These are phyloP conservation scores for Cheilosia impressa DNA, from an alignment of 2,888 invertebrate genomes.

Conservation along the genomic window DNA sequence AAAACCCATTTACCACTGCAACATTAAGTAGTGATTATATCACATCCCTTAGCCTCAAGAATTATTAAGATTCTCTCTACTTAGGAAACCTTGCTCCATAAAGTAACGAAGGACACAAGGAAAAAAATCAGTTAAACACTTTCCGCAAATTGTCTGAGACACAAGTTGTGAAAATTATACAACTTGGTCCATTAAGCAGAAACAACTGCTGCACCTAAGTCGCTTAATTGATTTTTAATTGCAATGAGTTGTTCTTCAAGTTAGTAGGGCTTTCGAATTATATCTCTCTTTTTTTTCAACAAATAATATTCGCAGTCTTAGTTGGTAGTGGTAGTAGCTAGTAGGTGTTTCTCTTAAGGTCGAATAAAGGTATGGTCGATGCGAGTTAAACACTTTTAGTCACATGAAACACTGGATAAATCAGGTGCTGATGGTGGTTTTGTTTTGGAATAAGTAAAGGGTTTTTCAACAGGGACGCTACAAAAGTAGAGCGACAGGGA, in stretches of 20 bases:
- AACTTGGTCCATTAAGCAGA: conserved; percentile 53
- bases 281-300: background rate
- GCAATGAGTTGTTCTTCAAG: conserved; percentile 27
- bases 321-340: too few species aligned
- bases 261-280: background rate
- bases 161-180: conserved; percentile 32
- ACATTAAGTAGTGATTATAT: conserved; percentile 40
- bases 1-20: conserved; percentile 10
- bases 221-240: conserved; percentile 59
- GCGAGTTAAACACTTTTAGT: too few species aligned
- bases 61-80: conserved; percentile 17
- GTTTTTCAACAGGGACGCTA: too few species aligned
- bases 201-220: conserved; percentile 38
- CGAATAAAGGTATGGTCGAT: too few species aligned
- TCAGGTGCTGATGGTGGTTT: too few species aligned
- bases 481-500: too few species aligned
- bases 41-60: conserved; percentile 21
- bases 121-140: conserved; percentile 34
- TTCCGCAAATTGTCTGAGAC: conserved; percentile 30
- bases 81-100: conserved; percentile 22
- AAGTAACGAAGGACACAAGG: conserved; percentile 27
- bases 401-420: too few species aligned
- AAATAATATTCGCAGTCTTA: too few species aligned
- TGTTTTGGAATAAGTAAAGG: too few species aligned
- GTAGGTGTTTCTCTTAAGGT: too few species aligned